Conservation (phyloP, 1,140 invertebrate species). For the Aricia agestis region DNA sequence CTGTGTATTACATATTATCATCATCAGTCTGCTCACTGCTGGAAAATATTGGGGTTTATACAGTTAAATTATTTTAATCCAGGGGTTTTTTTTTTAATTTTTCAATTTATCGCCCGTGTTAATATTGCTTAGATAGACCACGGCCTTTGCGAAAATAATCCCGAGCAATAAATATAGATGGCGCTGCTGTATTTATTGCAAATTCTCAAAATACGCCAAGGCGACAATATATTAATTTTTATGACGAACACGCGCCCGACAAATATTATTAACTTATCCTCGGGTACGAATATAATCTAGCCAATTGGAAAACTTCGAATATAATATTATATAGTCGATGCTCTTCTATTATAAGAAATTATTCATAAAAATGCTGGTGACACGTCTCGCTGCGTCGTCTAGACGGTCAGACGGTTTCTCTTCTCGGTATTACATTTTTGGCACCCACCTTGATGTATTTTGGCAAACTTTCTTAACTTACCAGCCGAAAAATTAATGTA, state of each 20-base stretch:
- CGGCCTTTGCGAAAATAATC: background rate
- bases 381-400: conserved; percentile 61
- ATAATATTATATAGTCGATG: conserved; percentile 11
- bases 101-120: too few relatives aligned
- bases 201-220: background rate
- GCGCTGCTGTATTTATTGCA: background rate
- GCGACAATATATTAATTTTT: background rate
- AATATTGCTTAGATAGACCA: too few relatives aligned
- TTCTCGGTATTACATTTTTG: conserved; percentile 70
- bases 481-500: conserved; percentile 69
- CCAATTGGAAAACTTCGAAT: conserved; percentile 1
- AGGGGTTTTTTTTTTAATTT: too few relatives aligned
- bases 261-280: conserved; percentile 18
- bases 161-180: background rate
- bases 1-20: too few relatives aligned
- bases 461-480: conserved; percentile 58
- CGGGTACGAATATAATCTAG: conserved; percentile 6
- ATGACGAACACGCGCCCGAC: background rate
- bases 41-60: too few relatives aligned
- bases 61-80: too few relatives aligned
- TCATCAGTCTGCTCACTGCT: too few relatives aligned
- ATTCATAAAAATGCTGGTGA: conserved; percentile 33
- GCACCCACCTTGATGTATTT: conserved; percentile 58
- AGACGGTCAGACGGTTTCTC: conserved; percentile 59
- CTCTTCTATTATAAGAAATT: conserved; percentile 23